Base-by-base conservation (phyloP, 2,888 invertebrate species). In the Athalia circularis region DNA sequence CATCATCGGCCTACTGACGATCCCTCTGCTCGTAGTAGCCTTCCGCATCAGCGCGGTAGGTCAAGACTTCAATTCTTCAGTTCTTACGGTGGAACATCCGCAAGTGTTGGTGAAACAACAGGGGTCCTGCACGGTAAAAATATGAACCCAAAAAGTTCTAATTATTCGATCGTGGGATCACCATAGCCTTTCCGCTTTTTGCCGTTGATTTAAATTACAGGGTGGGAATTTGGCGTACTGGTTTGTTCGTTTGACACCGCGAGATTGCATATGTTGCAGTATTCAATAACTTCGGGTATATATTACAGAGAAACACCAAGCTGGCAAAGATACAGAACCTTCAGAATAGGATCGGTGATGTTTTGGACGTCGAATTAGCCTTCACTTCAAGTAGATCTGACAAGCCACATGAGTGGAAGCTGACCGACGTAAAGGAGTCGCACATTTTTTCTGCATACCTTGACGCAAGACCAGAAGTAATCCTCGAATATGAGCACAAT, bases 391-490 rank as follows among this genome's bases (percentile, higher is more conserved):
- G 77, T n/a, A 61, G 54, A 43, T 5, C 72, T 5, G 59, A 79
- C n/a, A 80, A 81, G 67, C 67, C 80, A 3, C 29, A 47, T 11
- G 82, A 81, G 43, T 83, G 83, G 83, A 81, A 29, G 62, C 62
- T 8, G 61, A 80, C 45, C 74, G 81, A 48, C 48, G 80, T 29
- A 57, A 64, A 9, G 65, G 77, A 3, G 76, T 70, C 52, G 11
- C 50, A 72, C 45, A 82, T 82, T 77, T 83, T 83, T 29, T 83
- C 85, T 13, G 85, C 85, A 5, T 85, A 83, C 61, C 78, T 85
- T 45, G 85, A 85, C 43, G 78, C 81, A 7, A 79, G 85, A 74
- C 84, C 83, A 11, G 83, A 85, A 62, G 82, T 83, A n/a, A 80
- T 85, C 6, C 81, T 85, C 45, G 81, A 83, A 15, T 83, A 84